Percentiles rank a stretch among this genome's conserved stretches.
Conservation (phyloP, 2,113 vertebrate genomes). For the Amblyornis subalaris region DNA sequence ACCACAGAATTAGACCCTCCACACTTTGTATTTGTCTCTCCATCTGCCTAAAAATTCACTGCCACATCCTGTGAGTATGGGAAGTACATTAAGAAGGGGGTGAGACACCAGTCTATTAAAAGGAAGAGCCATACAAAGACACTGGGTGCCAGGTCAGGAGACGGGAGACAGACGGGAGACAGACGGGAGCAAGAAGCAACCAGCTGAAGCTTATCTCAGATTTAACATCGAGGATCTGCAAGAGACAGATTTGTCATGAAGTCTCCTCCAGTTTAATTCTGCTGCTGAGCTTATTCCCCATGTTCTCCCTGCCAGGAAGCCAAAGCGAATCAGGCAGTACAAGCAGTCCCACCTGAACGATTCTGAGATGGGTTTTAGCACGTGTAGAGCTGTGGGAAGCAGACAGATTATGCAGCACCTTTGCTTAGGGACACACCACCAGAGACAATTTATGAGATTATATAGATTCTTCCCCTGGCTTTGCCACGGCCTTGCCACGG, state of each 20-base stretch:
- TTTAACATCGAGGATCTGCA: not conserved
- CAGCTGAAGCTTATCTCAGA: not conserved
- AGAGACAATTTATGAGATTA: not conserved
- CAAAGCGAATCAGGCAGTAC: not conserved
- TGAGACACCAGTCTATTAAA: not conserved
- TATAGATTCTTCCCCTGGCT: not conserved
- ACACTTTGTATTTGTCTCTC: not conserved
- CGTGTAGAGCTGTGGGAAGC: not conserved
- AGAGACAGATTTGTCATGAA: not conserved
- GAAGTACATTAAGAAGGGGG: not conserved
- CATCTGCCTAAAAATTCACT: not conserved
- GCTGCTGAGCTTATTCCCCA: not conserved
- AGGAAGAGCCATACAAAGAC: not conserved
- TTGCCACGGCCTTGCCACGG: not conserved
- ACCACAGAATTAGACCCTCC: not conserved
- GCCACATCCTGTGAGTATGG: fast-evolving
- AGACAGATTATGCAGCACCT: not conserved
- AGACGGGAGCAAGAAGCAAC: not conserved
- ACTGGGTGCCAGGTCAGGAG: not conserved
- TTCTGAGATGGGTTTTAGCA: not conserved
- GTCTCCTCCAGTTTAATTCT: not conserved
- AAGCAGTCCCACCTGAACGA: not conserved
- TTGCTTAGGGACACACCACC: not conserved
- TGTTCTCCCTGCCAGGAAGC: not conserved
- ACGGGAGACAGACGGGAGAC: not conserved